Evolutionary conservation across 2,113 vertebrate genomes (phyloP).

Genomic region (Mus pahari): DNA sequence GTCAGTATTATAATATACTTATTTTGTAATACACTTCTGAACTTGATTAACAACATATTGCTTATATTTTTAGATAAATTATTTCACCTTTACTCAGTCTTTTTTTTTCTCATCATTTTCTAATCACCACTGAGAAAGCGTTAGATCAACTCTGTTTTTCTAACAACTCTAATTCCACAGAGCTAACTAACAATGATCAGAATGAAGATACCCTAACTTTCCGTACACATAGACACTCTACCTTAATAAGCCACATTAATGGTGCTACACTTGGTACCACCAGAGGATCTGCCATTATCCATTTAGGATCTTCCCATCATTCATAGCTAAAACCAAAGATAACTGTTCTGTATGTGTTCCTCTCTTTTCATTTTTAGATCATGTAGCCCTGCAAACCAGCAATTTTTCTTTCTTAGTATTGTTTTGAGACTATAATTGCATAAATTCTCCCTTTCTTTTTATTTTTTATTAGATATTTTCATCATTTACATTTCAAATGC

Average conservation of each 20-base stretch:
- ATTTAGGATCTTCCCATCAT: not conserved
- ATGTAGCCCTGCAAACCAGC: fast-evolving
- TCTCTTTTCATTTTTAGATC: not conserved
- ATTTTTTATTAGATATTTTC: too few species aligned
- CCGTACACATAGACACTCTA: not conserved
- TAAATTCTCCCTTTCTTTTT: not conserved
- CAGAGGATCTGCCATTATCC: not conserved
- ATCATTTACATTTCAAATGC: too few species aligned
- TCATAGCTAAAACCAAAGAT: not conserved
- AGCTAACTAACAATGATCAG: not conserved
- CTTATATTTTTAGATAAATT: not conserved
- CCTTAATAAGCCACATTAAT: not conserved
- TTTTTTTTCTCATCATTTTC: not conserved
- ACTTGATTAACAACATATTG: not conserved
- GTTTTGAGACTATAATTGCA: not conserved
- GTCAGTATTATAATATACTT: not conserved
- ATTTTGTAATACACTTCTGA: not conserved
- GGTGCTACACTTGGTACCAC: not conserved
- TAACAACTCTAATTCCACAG: not conserved
- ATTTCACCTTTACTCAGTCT: not conserved
- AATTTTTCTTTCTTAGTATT: not conserved
- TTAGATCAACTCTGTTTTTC: not conserved
- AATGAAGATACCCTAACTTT: not conserved
- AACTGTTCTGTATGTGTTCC: not conserved
- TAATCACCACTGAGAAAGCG: not conserved